Percentiles rank a stretch among this genome's conserved stretches.
These are phyloP conservation scores for Chironomus tentans DNA, from an alignment of 2,888 invertebrate species.

Conservation along the genomic window DNA sequence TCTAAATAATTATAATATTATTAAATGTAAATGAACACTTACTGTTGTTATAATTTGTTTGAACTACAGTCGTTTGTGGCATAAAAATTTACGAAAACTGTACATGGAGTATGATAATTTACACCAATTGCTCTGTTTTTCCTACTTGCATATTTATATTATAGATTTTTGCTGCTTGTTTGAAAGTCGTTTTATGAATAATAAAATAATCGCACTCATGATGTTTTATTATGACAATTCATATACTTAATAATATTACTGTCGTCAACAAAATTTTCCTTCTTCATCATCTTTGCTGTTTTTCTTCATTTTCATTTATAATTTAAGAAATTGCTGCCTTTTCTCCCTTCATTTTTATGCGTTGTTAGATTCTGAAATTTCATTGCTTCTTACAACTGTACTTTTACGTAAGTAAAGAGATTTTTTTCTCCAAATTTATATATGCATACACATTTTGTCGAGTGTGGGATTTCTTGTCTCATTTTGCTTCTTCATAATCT, in stretches of 20 bases:
- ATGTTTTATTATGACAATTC: conserved; percentile 6
- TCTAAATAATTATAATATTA: too few species aligned
- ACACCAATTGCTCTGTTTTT: too few species aligned
- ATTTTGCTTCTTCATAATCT: not conserved
- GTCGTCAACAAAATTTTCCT: not conserved
- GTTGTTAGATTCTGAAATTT: not conserved
- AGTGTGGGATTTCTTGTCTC: too few species aligned
- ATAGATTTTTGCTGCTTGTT: not conserved
- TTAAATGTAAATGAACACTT: too few species aligned
- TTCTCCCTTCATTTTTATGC: not conserved
- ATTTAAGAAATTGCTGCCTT: not conserved
- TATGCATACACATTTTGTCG: not conserved
- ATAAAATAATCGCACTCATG: conserved; percentile 15
- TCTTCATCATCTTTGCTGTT: not conserved
- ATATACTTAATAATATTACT: conserved; percentile 1
- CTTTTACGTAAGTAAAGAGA: not conserved
- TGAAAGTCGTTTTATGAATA: conserved; percentile 7
- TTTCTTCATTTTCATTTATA: not conserved
- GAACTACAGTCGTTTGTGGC: too few species aligned
- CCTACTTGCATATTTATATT: too few species aligned
- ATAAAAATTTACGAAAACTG: too few species aligned
- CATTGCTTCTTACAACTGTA: not conserved
- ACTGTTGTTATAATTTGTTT: too few species aligned
- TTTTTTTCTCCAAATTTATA: not conserved
- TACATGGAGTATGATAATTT: too few species aligned